These are phyloP conservation scores for Cyanoramphus novaezelandiae DNA, from an alignment of 2,113 vertebrate species.

Conservation along the genomic window DNA sequence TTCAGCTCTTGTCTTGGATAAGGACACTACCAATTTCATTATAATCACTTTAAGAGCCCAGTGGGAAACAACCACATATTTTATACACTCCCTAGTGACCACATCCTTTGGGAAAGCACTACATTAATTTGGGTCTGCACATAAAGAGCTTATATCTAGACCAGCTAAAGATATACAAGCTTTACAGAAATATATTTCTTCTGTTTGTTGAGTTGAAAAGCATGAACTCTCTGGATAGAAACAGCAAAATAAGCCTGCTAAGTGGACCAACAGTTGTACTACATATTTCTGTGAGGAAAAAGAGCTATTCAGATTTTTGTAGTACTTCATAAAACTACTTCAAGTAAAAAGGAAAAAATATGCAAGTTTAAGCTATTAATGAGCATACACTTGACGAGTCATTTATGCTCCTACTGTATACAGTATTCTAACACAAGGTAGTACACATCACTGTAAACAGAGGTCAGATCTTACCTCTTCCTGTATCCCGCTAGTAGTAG, in stretches of 20 bases:
- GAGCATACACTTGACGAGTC: neutral
- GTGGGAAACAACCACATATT: neutral
- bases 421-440: neutral
- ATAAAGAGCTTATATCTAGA: neutral
- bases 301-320: neutral
- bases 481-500: conserved; percentile 86
- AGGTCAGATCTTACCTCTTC: conserved; percentile 84
- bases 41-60: neutral
- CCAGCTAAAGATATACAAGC: neutral
- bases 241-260: neutral
- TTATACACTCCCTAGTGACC: neutral
- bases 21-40: neutral
- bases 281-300: neutral
- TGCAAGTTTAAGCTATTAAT: neutral
- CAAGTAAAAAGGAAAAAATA: neutral
- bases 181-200: neutral
- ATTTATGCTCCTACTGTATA: neutral
- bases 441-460: neutral
- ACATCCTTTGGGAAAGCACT: neutral
- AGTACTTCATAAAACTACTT: neutral
- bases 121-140: neutral
- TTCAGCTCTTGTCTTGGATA: neutral
- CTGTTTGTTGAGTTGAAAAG: neutral
- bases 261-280: neutral
- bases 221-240: neutral